Conservation (phyloP, 2,113 vertebrate species). For the Stegostoma tigrinum region DNA sequence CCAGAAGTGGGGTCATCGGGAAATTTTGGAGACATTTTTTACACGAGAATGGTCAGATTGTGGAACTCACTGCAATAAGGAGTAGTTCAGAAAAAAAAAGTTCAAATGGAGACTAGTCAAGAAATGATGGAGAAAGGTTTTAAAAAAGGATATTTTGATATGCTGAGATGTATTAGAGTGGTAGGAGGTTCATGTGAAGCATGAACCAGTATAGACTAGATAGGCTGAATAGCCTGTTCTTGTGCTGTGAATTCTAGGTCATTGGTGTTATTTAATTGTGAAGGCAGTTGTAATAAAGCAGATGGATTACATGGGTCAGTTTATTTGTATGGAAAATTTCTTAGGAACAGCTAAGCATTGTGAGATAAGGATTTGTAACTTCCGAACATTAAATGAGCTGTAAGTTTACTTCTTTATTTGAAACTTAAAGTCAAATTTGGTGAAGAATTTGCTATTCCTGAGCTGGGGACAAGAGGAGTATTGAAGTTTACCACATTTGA, state of each 20-base stretch:
- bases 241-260: not conserved
- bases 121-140: not conserved
- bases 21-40: not conserved
- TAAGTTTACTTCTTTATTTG: not conserved
- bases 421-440: not conserved
- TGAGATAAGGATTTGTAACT: not conserved
- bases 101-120: not conserved
- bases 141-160: not conserved
- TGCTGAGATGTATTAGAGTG: not conserved
- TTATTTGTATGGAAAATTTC: not conserved
- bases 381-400: not conserved
- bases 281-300: not conserved
- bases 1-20: not conserved
- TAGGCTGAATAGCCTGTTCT: not conserved
- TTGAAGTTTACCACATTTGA: not conserved
- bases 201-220: not conserved
- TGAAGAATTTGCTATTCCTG: not conserved
- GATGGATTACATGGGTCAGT: not conserved
- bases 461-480: not conserved
- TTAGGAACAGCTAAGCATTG: not conserved
- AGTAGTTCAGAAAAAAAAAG: not conserved
- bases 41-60: not conserved
- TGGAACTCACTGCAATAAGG: not conserved
- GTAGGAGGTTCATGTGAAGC: not conserved
- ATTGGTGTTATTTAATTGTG: not conserved